Percentiles rank a stretch among this genome's conserved stretches.
phyloP scores from a whole-genome alignment of 2,888 invertebrate genomes.

The Lacanobia oleracea region DNA sequence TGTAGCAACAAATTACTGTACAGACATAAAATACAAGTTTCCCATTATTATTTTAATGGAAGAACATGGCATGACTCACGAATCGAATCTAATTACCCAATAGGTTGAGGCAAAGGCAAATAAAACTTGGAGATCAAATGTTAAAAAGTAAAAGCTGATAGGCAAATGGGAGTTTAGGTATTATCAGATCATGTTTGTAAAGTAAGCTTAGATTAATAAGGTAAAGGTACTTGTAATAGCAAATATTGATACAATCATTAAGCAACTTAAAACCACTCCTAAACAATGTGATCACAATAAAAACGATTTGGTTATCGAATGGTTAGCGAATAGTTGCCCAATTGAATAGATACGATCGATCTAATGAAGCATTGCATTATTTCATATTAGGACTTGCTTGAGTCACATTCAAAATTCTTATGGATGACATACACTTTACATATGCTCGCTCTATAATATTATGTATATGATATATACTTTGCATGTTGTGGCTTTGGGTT shows the following conservation, averaged over 20 bases:
- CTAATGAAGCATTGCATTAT: conserved; percentile 41
- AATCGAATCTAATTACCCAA: conserved; percentile 21
- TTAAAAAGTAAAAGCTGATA: conserved; percentile 9
- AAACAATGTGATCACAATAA: conserved; percentile 19
- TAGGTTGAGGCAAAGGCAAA: not conserved
- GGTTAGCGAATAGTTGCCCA: conserved; percentile 37
- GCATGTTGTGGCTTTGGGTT: conserved; percentile 11
- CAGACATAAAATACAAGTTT: conserved; percentile 35
- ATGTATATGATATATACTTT: conserved; percentile 1
- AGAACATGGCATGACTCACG: conserved; percentile 33
- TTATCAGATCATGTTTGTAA: not conserved
- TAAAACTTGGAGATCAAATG: conserved; percentile 9
- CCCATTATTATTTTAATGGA: conserved; percentile 36
- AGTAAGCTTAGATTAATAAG: not conserved
- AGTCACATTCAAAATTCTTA: conserved; percentile 36
- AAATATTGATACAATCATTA: conserved; percentile 26
- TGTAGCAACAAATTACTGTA: conserved; percentile 17
- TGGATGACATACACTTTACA: conserved; percentile 20
- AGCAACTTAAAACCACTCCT: conserved; percentile 2
- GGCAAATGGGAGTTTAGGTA: not conserved
- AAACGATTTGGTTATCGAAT: conserved; percentile 34
- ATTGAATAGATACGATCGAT: conserved; percentile 49
- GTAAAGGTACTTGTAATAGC: conserved; percentile 9
- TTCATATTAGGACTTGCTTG: conserved; percentile 47
- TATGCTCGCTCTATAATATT: not conserved